Evolutionary conservation across 2,888 invertebrate genomes (phyloP).

Genomic region (Panzeria rudis): DNA sequence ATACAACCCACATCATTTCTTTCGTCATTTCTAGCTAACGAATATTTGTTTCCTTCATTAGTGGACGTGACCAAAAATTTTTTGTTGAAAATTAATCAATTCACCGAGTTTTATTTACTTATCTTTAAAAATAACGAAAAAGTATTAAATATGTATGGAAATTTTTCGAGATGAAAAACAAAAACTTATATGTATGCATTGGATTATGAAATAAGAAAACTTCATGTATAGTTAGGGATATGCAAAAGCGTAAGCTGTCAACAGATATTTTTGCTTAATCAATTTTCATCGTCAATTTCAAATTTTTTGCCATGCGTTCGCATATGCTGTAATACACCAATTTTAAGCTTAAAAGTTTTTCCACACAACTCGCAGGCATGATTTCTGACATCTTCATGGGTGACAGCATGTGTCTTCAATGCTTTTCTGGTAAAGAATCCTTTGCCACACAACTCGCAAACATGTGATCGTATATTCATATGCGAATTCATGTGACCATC

Average conservation of each 20-base stretch:
- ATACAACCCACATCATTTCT: too few species aligned
- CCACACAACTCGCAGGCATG: conserved; percentile 67
- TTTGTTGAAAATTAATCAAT: too few species aligned
- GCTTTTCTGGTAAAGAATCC: conserved; percentile 67
- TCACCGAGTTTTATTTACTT: too few species aligned
- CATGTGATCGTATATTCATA: conserved; percentile 59
- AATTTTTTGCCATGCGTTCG: conserved; percentile 55
- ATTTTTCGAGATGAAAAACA: neutral
- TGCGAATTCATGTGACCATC: conserved; percentile 68
- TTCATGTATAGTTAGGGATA: neutral
- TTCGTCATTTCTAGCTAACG: too few species aligned
- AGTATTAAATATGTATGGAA: too few species aligned
- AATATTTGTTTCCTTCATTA: too few species aligned
- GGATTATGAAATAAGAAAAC: neutral
- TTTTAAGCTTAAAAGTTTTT: conserved; percentile 65
- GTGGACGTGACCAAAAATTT: too few species aligned
- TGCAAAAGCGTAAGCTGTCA: too few species aligned
- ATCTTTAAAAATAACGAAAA: too few species aligned
- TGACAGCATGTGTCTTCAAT: conserved; percentile 61
- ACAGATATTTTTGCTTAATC: neutral
- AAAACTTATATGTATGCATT: neutral
- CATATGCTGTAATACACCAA: conserved; percentile 66
- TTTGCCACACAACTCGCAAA: conserved; percentile 63
- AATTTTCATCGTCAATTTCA: conserved; percentile 49
- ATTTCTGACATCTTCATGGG: conserved; percentile 67